Base-by-base conservation (phyloP, 2,888 invertebrate genomes). In the Agonopterix alstromeriana region DNA sequence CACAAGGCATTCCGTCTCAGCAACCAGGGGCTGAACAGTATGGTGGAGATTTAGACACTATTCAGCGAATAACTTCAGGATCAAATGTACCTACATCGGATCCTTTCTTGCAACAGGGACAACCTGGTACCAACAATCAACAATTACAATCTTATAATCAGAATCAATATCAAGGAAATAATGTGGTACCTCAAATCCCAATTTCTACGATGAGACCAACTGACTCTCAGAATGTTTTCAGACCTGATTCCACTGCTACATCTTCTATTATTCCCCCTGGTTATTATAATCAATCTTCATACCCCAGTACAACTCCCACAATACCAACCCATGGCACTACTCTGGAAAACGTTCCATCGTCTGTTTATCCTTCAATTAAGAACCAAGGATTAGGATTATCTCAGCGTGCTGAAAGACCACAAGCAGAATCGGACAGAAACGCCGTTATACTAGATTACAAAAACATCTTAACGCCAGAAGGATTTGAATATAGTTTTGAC, bases 401-500 rank as follows among this genome's bases (percentile, higher is more conserved):
- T 42, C 9, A 35, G 14, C 53, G 56, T 10, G 63, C 67, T 40
- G 66, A 73, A 56, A 67, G 73, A 46, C 67, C 70, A 27, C 78
- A 77, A 65, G 65, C 71, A 10, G 65, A 70, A 51, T 51, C 54
- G 35, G 83, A 86, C 9, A 71, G 70, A 55, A 74, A 65, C 43
- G 82, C 84, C 10, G 58, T 70, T 0, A 80, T 81, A 17, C 46
- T 79, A 0, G 78, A 70, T n/a, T 77, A 80, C 42, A 67, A 81
- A 11, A 80, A 76, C 45, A 46, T 60, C 9, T 58, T 73, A 8
- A 72, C 69, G 43, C 77, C 82, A 12, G 75, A 80, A 46, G 70
- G 74, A 8, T 86, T 70, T 57, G 64, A 72, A 2, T 85, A 84
- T 47, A 76, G 61, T 50, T 83, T 67, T 54, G 80, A 86, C 35